These are phyloP conservation scores for Phocides pigmalion DNA, from an alignment of 1,140 invertebrate genomes.

Conservation along the genomic window DNA sequence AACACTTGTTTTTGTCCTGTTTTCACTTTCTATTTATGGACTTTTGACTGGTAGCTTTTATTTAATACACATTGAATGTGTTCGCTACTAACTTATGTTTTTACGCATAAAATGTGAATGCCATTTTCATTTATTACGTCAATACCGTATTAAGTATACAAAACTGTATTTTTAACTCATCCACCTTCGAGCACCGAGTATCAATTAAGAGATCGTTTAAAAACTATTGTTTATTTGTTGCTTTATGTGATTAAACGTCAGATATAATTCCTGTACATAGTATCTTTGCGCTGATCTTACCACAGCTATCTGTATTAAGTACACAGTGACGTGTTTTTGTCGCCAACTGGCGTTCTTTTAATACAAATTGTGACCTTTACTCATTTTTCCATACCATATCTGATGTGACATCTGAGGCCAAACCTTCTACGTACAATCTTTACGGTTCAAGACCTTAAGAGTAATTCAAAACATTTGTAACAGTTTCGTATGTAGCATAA, in stretches of 20 bases:
- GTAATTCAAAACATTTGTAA: slow-evolving; percentile 11
- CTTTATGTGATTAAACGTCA: not conserved
- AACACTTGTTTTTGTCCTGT: slow-evolving; percentile 37
- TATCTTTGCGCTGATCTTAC: not conserved
- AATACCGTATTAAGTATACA: not conserved
- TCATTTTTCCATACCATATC: slow-evolving; percentile 43
- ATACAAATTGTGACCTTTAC: slow-evolving; percentile 30
- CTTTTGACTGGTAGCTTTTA: not conserved
- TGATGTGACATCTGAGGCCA: slow-evolving; percentile 40
- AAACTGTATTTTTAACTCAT: too few species aligned
- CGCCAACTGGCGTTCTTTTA: not conserved
- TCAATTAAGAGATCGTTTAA: too few species aligned
- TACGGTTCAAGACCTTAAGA: slow-evolving; percentile 9
- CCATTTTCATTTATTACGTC: not conserved
- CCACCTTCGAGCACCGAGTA: too few species aligned
- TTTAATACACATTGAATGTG: not conserved
- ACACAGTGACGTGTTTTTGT: not conserved
- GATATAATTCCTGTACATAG: not conserved
- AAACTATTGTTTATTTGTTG: not conserved
- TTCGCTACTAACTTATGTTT: too few species aligned
- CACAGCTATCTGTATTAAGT: not conserved
- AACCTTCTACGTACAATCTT: slow-evolving; percentile 4
- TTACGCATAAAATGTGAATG: not conserved
- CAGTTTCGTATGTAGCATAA: not conserved
- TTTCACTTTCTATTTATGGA: slow-evolving; percentile 40